Base-by-base conservation (phyloP, 64 coral and sea anemone genomes). In the Dendronephthya gigantea region DNA sequence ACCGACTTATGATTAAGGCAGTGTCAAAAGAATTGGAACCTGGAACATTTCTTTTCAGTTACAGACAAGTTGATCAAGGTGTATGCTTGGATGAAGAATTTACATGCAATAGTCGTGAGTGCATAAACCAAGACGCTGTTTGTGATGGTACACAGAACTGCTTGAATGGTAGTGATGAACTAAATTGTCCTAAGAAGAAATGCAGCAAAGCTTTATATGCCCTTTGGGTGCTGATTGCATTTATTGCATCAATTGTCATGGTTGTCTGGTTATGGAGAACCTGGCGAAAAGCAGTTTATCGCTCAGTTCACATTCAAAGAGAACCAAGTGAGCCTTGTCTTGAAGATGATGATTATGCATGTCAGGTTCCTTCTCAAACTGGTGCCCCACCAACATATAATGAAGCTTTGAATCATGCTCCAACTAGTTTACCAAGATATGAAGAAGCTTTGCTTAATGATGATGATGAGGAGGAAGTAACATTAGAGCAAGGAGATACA, bases 251-350 rank as follows among this genome's bases (percentile, higher is more conserved):
- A 86, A 68, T 98, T 2, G 84, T 98, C 15, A 89, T 98, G 47
- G 95, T 89, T 0, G 48, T 93, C 13, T 98, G 95, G 95, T 84
- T 98, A 62, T 93, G 95, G 95, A 56, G 83, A 30, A 93, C 89
- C 12, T 98, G 95, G 95, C 55, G 55, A 17, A 62, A 2, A 22
- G 25, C 6, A 27, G 25, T 62, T 23, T 23, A 4, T 27, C 55
- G 25, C 55, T 23, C 55, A 22, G 19, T 62, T 62, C 55, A n/a
- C 17, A 2, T 23, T n/a, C 19, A 23, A 62, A 22, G 55, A 62
- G 55, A 5, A 1, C 1, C n/a, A n/a, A n/a, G 50, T 12, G 13
- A 52, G 17, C 19, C 16, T 62, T 62, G 4, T 62, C 19, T 1
- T 2, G 25, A 27, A 27, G 55, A 13, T 1, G 4, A 27, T 62